Evolutionary conservation across 2,797 vertebrate genomes (phyloP), one percentile per base, ranked within the genome.

Genomic region (Urosaurus nigricauda): DNA sequence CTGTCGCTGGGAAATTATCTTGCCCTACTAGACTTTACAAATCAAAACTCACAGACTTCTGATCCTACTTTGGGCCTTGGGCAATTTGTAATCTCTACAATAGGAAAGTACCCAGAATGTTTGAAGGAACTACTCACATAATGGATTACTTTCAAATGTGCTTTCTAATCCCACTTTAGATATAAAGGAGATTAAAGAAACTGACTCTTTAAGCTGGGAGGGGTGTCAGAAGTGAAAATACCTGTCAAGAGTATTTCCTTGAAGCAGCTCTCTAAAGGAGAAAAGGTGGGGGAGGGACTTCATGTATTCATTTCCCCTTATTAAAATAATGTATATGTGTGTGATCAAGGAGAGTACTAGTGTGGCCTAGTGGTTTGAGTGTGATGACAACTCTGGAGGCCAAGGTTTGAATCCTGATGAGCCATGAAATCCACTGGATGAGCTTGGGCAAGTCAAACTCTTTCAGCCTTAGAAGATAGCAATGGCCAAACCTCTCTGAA

Each of bases 81-180:
- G 43, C 1, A n/a, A 85, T 68, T n/a, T 86, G 71, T 47, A 63
- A 82, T 89, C 84, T 86, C 8, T 47, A 78, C 73, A 89, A 70
- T 71, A 86, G 65, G 51, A 71, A 82, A 83, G 70, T 79, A 70
- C 83, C 47, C 63, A 75, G 58, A 82, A 83, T 24, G 56, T 82
- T 37, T 83, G 43, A 80, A 73, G 17, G 58, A 81, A 75, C 60
- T 68, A 81, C 70, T 81, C 70, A 68, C 81, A 32, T 40, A 86
- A 86, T 26, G 40, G 83, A 85, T 89, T 89, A 77, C 26, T 85
- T 89, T 86, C 70, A 74, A 74, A 70, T 80, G 40, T 86, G 79
- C 13, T 77, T 60, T 86, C 17, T 89, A 85, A 89, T 82, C 60
- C 71, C 71, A 58, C 84, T 83, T 77, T 82, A 89, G 77, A 86